Base-by-base conservation (phyloP, 2,113 vertebrate genomes). In the Syrmaticus mikado region DNA sequence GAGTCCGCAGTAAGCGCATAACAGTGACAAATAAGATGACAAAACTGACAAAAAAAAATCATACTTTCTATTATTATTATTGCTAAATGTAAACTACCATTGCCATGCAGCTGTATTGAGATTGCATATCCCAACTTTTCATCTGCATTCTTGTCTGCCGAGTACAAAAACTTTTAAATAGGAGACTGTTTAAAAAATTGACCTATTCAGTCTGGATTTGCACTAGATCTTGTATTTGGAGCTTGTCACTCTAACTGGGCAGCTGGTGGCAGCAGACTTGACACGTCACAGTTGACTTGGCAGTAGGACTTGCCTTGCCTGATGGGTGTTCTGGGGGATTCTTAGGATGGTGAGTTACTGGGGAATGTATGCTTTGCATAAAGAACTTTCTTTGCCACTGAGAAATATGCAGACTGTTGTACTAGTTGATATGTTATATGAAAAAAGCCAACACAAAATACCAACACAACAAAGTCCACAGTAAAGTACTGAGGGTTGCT, bases 241-340 rank as follows among this genome's bases (percentile, higher is more conserved):
- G 27, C 34, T 74, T 71, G 25, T 57, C 28, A n/a, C 21, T 91
- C 43, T 28, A 7, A 5, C 45, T 52, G 10, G 38, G 8, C 8
- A 4, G 30, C 17, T 3, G 11, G 4, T 57, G 48, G 48, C 45
- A 66, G 36, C 36, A 46, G 24, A 60, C 32, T 64, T 61, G 70
- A 66, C 38, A 14, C 4, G 17, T 10, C 1, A 2, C 3, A 4
- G 11, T 52, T 55, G 8, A 74, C 2, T 2, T 58, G 38, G 24
- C 10, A 2, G 27, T 43, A 5, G 0, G 1, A 34, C 34, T 61
- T 2, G 10, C 45, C 34, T 61, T 2, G 10, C 45, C 60, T 1
- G 2, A 12, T 40, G 74, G 41, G 25, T 11, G 12, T 41, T 11
- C 16, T 52, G 18, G 25, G 41, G 21, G 28, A 18, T 50, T 84